Conservation (phyloP, 2,888 invertebrate species). For the Stramonita haemastoma region DNA sequence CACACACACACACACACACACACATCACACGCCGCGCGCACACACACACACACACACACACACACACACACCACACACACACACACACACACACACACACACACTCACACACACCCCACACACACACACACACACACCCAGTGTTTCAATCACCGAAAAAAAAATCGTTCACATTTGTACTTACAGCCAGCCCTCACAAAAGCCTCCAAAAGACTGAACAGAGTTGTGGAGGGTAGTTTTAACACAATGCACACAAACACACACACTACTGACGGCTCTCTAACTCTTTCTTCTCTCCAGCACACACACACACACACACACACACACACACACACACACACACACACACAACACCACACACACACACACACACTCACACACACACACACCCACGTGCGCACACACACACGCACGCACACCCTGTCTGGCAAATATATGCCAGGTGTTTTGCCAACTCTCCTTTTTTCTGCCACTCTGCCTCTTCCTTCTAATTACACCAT, state of each 20-base stretch:
- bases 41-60: neutral
- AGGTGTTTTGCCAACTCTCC: constrained; percentile 8
- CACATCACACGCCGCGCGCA: too few species aligned
- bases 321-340: neutral
- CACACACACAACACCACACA: too few species aligned
- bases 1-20: neutral
- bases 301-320: too few species aligned
- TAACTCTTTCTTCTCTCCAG: too few species aligned
- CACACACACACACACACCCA: neutral
- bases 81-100: neutral
- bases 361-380: too few species aligned
- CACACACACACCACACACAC: neutral
- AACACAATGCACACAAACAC: neutral
- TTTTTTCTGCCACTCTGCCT: constrained; percentile 1
- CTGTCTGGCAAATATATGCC: neutral
- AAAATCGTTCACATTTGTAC: too few species aligned
- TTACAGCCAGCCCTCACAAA: neutral
- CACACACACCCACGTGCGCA: neutral
- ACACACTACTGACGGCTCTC: too few species aligned
- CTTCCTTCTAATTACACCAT: neutral
- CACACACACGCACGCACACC: neutral
- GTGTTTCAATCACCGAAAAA: neutral
- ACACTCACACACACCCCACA: neutral
- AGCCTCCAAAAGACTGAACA: neutral
- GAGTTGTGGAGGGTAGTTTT: neutral